Conservation (phyloP, 2,797 vertebrate species). For the Gymnopithys bicolor region DNA sequence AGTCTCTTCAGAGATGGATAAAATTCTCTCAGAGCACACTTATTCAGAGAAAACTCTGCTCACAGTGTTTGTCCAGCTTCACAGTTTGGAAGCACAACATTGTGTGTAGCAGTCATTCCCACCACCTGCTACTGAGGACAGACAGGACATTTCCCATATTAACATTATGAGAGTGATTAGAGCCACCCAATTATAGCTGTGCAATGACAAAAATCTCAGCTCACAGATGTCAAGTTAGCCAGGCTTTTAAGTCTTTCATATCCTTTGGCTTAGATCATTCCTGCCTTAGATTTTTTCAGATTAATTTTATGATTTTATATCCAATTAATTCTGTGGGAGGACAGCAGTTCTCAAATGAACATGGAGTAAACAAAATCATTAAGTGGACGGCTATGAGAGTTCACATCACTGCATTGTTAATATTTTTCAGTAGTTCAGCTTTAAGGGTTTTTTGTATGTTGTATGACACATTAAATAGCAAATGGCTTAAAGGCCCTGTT, state of each 20-base stretch:
- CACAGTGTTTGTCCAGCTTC: not conserved
- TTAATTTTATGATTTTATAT: conserved; percentile 2
- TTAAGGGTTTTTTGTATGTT: not conserved
- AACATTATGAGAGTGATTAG: conserved; percentile 29
- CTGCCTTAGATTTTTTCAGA: conserved; percentile 32
- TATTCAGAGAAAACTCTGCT: not conserved
- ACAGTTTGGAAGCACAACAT: not conserved
- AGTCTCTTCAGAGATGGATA: not conserved
- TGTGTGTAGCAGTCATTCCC: not conserved
- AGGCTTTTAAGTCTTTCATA: not conserved
- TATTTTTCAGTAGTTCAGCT: not conserved
- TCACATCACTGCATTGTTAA: not conserved
- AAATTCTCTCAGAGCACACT: not conserved
- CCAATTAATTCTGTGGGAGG: conserved; percentile 40
- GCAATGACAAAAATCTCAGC: conserved; percentile 31
- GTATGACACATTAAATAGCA: not conserved
- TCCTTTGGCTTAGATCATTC: not conserved
- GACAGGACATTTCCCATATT: not conserved
- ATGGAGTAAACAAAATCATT: conserved; percentile 9
- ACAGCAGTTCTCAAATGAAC: conserved; percentile 13
- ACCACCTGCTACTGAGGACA: not conserved
- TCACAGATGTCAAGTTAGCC: not conserved
- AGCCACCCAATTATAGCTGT: conserved; percentile 52
- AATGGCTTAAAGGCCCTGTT: not conserved
- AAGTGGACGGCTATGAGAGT: not conserved